Base-by-base conservation (phyloP, 2,888 invertebrate species). In the Netelia fuscicornis region DNA sequence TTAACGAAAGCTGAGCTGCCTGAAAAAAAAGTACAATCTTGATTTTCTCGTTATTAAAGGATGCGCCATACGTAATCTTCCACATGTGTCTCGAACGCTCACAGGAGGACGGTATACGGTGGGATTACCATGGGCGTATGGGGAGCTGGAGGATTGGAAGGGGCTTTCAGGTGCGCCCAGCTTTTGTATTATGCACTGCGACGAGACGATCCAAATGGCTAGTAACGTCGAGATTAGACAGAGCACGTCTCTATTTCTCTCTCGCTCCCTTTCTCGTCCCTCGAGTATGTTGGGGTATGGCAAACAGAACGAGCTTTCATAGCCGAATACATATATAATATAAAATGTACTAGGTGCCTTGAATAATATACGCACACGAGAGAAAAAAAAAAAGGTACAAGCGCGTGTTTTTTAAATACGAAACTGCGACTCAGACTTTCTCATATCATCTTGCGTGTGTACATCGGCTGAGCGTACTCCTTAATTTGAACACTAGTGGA, bases 181-280 rank as follows among this genome's bases (percentile, higher is more conserved):
- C 58, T 25, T 8, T 13, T 37, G 6, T 54, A 13, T 67, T 70
- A 17, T 62, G 52, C 37, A 44, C 20, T 58, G 20, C 67, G 60
- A 74, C 30, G 71, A 71, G 58, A 80, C 80, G 54, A 56, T 37
- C 52, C 20, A 23, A 60, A 65, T 30, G 75, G 71, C 52, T 80
- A 42, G 58, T 79, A 84, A 76, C 76, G 65, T 70, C 70, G 23
- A 65, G 65, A 70, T 80, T 65, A 58, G 79, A 83, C 78, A 75
- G 54, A 17, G 52, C 30, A 37, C 64, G 23, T 37, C 37, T 64
- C 37, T 58, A 37, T 71, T 6, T 6, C 48, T 48, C 48, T 48
- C 48, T 6, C 48, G 23, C 30, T 62, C 20, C 42, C 37, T 74
- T 1, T 13, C 23, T 6, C 25, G 2, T 13, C 62, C 6, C 62